phyloP scores from a whole-genome alignment of 2,113 vertebrate genomes.

The Thymallus thymallus region DNA sequence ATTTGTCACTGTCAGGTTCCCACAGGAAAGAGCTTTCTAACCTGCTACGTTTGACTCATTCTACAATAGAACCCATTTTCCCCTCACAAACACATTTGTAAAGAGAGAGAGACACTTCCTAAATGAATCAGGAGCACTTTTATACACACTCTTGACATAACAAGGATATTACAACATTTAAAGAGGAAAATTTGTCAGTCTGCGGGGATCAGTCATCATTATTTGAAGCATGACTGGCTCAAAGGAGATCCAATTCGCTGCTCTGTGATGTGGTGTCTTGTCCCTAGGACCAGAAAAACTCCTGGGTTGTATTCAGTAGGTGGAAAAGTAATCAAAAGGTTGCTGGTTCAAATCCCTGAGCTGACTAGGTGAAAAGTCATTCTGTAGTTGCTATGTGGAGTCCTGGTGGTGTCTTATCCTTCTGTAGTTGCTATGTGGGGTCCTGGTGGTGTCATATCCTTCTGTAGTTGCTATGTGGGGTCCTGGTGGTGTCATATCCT shows the following conservation, averaged over 20 bases:
- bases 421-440: too few species aligned
- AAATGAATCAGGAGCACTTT: constrained; percentile 5
- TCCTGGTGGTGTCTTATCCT: too few species aligned
- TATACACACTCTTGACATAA: background rate
- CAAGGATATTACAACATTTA: constrained; percentile 35
- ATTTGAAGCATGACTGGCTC: constrained; percentile 5
- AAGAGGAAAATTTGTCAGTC: constrained; percentile 26
- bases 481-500: too few species aligned
- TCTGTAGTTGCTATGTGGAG: too few species aligned
- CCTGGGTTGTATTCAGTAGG: too few species aligned
- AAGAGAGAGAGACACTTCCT: constrained; percentile 4
- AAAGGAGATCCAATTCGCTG: constrained; percentile 10
- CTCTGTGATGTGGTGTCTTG: background rate
- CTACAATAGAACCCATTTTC: constrained; percentile 30
- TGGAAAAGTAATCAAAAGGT: too few species aligned
- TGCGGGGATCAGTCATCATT: constrained; percentile 18
- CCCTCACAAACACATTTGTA: constrained; percentile 6
- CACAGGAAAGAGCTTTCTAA: constrained; percentile 35
- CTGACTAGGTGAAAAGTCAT: too few species aligned
- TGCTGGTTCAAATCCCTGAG: too few species aligned
- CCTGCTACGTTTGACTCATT: constrained; percentile 10
- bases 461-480: too few species aligned
- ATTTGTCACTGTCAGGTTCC: constrained; percentile 33
- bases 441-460: too few species aligned
- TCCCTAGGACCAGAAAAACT: too few species aligned